These are phyloP conservation scores for Podarcis raffonei DNA, from an alignment of 2,113 vertebrate species.

Conservation along the genomic window DNA sequence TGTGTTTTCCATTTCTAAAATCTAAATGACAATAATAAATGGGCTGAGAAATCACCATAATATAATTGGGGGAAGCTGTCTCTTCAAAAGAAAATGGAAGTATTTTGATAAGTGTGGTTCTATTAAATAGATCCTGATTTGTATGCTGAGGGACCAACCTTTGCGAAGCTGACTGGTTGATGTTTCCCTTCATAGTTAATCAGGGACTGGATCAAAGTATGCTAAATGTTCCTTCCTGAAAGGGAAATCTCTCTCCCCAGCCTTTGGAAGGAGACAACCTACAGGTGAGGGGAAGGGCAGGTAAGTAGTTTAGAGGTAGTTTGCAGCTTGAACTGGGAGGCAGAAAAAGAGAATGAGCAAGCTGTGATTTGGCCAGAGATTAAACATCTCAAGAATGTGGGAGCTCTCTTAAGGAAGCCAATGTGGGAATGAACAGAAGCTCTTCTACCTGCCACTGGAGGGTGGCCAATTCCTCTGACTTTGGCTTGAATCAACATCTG, in stretches of 20 bases:
- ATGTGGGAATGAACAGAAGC: neutral
- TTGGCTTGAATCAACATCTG: too few species aligned
- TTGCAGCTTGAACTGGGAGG: neutral
- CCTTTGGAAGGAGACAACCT: neutral
- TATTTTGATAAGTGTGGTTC: constrained; percentile 24
- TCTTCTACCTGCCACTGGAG: neutral
- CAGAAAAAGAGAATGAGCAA: neutral
- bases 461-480: too few species aligned
- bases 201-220: neutral
- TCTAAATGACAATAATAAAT: constrained; percentile 55
- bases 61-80: constrained; percentile 26
- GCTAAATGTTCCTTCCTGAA: neutral
- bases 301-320: neutral
- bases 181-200: neutral
- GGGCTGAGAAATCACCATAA: constrained; percentile 38
- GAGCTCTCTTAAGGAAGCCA: neutral
- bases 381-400: too few species aligned
- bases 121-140: constrained; percentile 50
- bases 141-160: constrained; percentile 32
- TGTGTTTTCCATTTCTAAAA: constrained; percentile 19
- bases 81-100: constrained; percentile 26
- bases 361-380: neutral
- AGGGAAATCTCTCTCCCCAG: neutral
- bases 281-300: neutral
- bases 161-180: neutral